Base-by-base conservation (phyloP, 2,113 vertebrate species). In the Electrona antarctica region DNA sequence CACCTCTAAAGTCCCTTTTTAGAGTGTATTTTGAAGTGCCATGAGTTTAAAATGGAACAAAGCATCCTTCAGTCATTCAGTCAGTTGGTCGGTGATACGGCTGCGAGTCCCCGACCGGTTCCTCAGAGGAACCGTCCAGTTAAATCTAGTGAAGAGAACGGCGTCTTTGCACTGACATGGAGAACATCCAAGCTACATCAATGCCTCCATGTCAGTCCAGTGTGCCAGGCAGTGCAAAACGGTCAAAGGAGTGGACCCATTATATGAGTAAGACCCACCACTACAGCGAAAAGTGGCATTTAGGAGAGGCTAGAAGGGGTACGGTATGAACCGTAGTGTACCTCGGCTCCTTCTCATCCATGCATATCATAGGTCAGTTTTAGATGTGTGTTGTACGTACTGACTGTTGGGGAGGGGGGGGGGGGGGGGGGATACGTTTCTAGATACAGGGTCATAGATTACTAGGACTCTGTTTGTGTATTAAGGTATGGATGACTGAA, bases 121-220 rank as follows among this genome's bases (percentile, higher is more conserved):
- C 0, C 68, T 63, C 74, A 28, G 21, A 56, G 29, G 14, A 64
- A 85, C 73, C 69, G 82, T 79, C 74, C 65, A 14, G 41, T 41
- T 41, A 41, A 4, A 41, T 41, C 33, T 15, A 48, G 2, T 28
- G 8, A 13, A 11, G 21, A 47, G 46, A 64, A 71, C 52, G 50
- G 77, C 73, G 76, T 87, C 86, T 77, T 41, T 79, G 74, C 78
- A 73, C 93, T 92, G 90, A 76, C 87, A 89, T 91, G 90, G 90
- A 90, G 93, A 93, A 94, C 93, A 94, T 94, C 93, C 93, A 93
- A 94, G 92, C 92, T 80, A 4, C n/a, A 81, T 75, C 76, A 79
- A 72, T 86, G 91, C 91, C 93, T 92, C 88, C 89, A 88, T 90
- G 91, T 73, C 88, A 91, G 91, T 82, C 67, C n/a, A 67, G 85